Evolutionary conservation across 2,888 invertebrate genomes (phyloP).

Genomic region (Athetis lepigone): DNA sequence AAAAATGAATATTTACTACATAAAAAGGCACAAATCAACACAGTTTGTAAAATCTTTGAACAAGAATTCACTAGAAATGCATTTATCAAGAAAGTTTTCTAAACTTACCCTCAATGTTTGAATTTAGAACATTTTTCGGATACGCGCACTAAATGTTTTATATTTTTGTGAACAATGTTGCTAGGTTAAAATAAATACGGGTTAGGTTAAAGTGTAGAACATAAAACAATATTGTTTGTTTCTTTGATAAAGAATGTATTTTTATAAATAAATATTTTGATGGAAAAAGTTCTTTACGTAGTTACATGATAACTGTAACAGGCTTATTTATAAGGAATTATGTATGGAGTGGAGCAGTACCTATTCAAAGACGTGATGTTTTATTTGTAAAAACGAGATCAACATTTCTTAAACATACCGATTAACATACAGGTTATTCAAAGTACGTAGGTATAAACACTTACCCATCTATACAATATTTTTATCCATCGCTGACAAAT

Average conservation of each 20-base stretch:
- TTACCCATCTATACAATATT: neutral
- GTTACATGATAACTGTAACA: too few species aligned
- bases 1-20: neutral
- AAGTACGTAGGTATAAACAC: neutral
- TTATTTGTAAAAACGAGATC: too few species aligned
- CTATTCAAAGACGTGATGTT: too few species aligned
- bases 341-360: too few species aligned
- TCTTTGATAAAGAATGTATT: neutral
- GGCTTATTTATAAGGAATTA: too few species aligned
- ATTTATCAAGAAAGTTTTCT: neutral
- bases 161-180: neutral
- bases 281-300: too few species aligned
- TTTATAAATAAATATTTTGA: too few species aligned
- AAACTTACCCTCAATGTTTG: slow-evolving; percentile 24
- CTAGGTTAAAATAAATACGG: slow-evolving; percentile 2
- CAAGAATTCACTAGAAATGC: neutral
- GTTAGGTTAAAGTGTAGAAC: neutral
- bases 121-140: slow-evolving; percentile 25
- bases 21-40: neutral
- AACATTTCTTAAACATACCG: too few species aligned
- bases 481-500: slow-evolving; percentile 3
- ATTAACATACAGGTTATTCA: too few species aligned
- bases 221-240: neutral
- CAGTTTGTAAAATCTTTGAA: neutral
- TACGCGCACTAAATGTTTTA: slow-evolving; percentile 5